Conservation (phyloP, 2,113 vertebrate genomes). For the Thunnus thynnus region DNA sequence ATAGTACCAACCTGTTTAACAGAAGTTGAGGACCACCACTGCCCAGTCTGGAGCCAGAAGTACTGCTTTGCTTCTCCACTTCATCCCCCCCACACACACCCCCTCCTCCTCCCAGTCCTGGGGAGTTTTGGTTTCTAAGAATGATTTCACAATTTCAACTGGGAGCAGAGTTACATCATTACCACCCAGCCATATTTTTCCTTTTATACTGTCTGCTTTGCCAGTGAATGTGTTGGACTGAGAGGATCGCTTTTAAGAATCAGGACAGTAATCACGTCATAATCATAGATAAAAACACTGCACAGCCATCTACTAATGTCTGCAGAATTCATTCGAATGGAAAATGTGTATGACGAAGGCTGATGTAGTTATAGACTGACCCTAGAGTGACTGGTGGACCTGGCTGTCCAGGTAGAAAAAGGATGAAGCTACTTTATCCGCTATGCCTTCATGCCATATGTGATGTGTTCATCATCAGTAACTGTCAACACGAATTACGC, state of each 20-base stretch:
- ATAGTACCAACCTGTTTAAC: constrained; percentile 62
- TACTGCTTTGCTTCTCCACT: constrained; percentile 16
- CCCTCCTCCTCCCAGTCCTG: not conserved
- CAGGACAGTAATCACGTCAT: constrained; percentile 13
- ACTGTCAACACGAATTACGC: constrained; percentile 4
- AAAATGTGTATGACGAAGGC: not conserved
- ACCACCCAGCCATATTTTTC: constrained; percentile 44
- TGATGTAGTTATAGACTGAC: too few species aligned
- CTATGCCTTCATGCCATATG: constrained; percentile 2
- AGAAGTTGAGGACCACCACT: constrained; percentile 59
- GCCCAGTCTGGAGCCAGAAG: constrained; percentile 36
- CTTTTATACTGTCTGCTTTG: not conserved
- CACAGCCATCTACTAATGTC: not conserved
- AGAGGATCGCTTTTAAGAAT: constrained; percentile 24
- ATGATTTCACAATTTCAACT: constrained; percentile 65
- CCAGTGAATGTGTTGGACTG: constrained; percentile 51
- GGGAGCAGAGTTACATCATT: constrained; percentile 63
- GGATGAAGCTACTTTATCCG: not conserved
- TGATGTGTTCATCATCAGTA: not conserved
- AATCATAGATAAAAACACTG: constrained; percentile 15
- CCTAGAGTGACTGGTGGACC: too few species aligned
- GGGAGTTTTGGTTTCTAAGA: constrained; percentile 55
- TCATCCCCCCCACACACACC: not conserved
- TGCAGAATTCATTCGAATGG: not conserved
- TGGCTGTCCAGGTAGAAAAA: too few species aligned